Base-by-base conservation (phyloP, 1,140 invertebrate genomes). In the Caerostris extrusa region DNA sequence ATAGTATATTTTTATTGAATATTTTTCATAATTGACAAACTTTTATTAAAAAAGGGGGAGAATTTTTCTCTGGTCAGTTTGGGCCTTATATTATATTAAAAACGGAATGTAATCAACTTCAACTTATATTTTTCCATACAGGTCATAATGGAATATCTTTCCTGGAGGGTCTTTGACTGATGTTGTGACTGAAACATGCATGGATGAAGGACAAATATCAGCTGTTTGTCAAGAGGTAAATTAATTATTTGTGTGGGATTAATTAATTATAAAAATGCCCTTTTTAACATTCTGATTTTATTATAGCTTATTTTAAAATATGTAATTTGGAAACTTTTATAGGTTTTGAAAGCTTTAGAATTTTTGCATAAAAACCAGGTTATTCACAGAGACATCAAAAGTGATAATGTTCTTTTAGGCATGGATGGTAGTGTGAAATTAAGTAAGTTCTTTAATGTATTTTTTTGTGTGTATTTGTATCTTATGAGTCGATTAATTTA, bases 351-450 rank as follows among this genome's bases (percentile, higher is more conserved):
- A 96, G 99, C 98, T 0, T 97, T 99, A 64, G 97, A 98, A 95
- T 99, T 95, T 90, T 71, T 95, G n/a, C 95, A 95, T 81, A 94
- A 93, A 67, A 95, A 96, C 34, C 94, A 98, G 50, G 98, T 98
- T 50, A 98, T 98, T 95, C 98, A 98, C 95, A 97, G 98, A 95
- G 98, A 99, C 95, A 99, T 99, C 71, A 99, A 99, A 96, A 99
- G 98, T 56, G 99, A 99, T 95, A 99, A 99, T 96, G 98, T 99
- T 94, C 96, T 99, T 17, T 96, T 99, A 0, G 99, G 98, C 77
- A 98, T 99, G 98, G 98, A 99, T 96, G 99, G 99, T 14, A 97
- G 97, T 81, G 98, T 99, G 0, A 99, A 99, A 97, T 97, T 99
- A 2, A 99, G 94, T 94, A 87, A 91, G 94, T 50, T 7, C 19